Conservation (phyloP, 2,113 vertebrate genomes). For the Tragelaphus imberbis region DNA sequence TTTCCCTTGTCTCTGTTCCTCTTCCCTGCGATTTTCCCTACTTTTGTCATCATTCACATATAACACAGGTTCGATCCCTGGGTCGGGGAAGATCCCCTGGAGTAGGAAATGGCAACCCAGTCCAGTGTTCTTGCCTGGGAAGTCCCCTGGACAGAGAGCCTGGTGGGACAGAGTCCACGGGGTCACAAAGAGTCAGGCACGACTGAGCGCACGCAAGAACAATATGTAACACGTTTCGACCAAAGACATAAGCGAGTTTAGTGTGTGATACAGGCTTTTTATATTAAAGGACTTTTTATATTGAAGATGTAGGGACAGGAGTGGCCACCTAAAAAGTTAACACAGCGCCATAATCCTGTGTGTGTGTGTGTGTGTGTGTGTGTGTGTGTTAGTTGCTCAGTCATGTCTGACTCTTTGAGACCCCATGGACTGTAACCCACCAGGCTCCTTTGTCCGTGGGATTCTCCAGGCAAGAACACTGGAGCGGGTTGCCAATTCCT, state of each 20-base stretch:
- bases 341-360: neutral
- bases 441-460: too few species aligned
- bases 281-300: neutral
- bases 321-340: neutral
- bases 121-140: neutral
- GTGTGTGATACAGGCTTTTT: neutral
- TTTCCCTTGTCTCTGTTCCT: neutral
- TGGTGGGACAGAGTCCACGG: rapidly evolving
- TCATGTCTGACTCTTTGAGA: too few species aligned
- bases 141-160: neutral
- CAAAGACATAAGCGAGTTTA: neutral
- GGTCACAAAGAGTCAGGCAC: neutral
- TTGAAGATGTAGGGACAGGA: neutral
- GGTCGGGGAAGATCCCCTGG: neutral
- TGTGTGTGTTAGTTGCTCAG: too few species aligned
- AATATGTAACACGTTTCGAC: neutral
- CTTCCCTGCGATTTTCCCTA: neutral
- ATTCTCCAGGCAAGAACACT: too few species aligned
- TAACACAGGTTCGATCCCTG: neutral
- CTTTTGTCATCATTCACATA: neutral
- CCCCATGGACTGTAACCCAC: too few species aligned
- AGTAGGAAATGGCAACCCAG: neutral
- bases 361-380: too few species aligned
- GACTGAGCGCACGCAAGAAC: rapidly evolving
- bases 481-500: too few species aligned